These are phyloP conservation scores for Pheosia gnoma DNA, from an alignment of 2,888 invertebrate species.

Conservation along the genomic window DNA sequence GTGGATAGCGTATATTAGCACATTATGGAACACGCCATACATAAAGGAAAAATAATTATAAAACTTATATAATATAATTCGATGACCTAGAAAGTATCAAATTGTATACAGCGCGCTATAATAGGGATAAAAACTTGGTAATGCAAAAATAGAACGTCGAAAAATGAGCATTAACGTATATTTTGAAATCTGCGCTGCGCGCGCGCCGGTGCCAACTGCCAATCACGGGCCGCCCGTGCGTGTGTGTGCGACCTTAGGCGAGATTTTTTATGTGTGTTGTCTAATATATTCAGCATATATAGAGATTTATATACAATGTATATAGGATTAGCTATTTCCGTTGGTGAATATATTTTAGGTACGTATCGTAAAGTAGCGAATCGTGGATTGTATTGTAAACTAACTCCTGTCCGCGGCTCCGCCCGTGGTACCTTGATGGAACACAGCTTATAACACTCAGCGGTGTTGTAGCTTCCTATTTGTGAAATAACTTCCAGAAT, in stretches of 20 bases:
- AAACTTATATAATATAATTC: neutral
- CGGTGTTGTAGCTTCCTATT: no score
- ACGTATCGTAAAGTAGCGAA: neutral
- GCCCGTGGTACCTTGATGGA: no score
- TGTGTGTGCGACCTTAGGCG: slow-evolving; percentile 52
- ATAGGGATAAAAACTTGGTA: slow-evolving; percentile 74
- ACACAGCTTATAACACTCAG: no score
- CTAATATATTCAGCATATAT: slow-evolving; percentile 28
- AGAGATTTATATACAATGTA: slow-evolving; percentile 20
- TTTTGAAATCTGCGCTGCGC: slow-evolving; percentile 53
- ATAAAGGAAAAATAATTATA: no score
- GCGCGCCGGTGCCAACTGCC: slow-evolving; percentile 40
- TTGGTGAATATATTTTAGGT: slow-evolving; percentile 5
- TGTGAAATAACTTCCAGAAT: no score
- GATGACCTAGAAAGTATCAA: slow-evolving; percentile 63
- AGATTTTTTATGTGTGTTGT: slow-evolving; percentile 38
- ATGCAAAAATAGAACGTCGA: slow-evolving; percentile 79
- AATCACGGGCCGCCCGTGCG: slow-evolving; percentile 46
- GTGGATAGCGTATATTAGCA: no score
- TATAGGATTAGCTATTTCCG: slow-evolving; percentile 7
- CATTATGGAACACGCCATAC: no score
- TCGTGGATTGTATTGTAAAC: neutral
- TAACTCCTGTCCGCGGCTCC: no score
- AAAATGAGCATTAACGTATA: slow-evolving; percentile 73
- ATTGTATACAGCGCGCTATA: slow-evolving; percentile 30